Evolutionary conservation across 2,113 vertebrate genomes (phyloP).

Genomic region (Callipepla squamata): DNA sequence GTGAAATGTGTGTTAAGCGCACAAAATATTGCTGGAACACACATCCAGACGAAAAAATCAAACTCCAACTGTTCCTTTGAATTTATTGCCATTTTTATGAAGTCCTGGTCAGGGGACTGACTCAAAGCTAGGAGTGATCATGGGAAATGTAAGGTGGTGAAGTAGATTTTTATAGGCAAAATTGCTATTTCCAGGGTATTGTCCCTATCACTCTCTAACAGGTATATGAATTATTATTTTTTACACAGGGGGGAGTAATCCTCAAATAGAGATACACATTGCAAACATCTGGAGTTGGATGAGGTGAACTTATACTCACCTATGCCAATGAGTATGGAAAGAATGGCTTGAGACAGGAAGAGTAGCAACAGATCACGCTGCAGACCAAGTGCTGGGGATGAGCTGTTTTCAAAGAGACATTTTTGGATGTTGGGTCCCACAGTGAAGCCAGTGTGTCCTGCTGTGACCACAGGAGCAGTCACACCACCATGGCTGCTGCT

Average conservation of each 20-base stretch:
- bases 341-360: background rate
- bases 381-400: background rate
- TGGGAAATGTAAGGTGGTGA: background rate
- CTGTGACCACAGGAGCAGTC: background rate
- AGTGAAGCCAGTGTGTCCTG: background rate
- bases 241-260: fast-evolving
- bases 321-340: background rate
- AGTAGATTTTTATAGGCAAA: background rate
- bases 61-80: background rate
- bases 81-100: background rate
- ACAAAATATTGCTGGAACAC: background rate
- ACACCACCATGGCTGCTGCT: background rate
- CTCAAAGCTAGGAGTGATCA: background rate
- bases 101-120: background rate
- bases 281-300: background rate
- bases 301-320: background rate
- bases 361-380: background rate
- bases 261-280: background rate
- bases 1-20: background rate
- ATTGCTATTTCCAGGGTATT: background rate
- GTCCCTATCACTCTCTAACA: background rate
- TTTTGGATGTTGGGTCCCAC: background rate
- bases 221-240: background rate
- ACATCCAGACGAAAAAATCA: background rate
- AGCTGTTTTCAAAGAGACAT: background rate